A percentile compares a stretch with the other conserved stretches of the same genome.
These are phyloP conservation scores for Dromiciops gliroides DNA, from an alignment of 2,113 vertebrate genomes.

Conservation along the genomic window DNA sequence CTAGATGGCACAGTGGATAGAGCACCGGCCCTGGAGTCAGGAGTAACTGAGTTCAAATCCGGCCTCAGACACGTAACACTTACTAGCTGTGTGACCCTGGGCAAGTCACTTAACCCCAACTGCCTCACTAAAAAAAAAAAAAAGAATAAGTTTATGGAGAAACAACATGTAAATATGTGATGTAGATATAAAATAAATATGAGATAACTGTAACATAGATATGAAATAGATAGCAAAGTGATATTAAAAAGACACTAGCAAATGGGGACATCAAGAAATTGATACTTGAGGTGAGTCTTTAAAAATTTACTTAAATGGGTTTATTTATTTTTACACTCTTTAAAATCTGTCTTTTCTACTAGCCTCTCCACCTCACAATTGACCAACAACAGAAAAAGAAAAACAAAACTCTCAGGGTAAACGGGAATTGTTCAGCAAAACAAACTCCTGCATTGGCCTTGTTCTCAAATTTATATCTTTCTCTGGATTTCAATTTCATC, in stretches of 20 bases:
- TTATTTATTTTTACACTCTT: background rate
- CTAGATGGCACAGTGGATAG: too few relatives aligned
- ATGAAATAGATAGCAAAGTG: background rate
- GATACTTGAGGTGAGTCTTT: background rate
- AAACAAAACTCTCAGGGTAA: background rate
- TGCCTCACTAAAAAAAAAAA: too few relatives aligned
- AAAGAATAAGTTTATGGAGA: background rate
- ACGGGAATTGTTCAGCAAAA: background rate
- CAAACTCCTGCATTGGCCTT: background rate
- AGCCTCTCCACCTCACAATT: background rate
- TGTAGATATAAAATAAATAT: background rate
- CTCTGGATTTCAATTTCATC: background rate
- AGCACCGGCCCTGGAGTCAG: too few relatives aligned
- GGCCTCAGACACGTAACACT: too few relatives aligned
- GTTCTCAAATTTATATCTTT: background rate
- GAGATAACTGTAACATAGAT: background rate
- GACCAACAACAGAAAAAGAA: background rate
- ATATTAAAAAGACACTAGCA: background rate
- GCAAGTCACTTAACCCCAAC: too few relatives aligned
- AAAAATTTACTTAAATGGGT: background rate
- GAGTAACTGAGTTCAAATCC: too few relatives aligned
- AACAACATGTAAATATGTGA: background rate
- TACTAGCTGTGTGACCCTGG: too few relatives aligned
- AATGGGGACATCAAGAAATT: background rate
- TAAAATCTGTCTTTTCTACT: background rate